These are phyloP conservation scores for Alexandromys fortis DNA, from an alignment of 2,113 vertebrate genomes.

Conservation along the genomic window DNA sequence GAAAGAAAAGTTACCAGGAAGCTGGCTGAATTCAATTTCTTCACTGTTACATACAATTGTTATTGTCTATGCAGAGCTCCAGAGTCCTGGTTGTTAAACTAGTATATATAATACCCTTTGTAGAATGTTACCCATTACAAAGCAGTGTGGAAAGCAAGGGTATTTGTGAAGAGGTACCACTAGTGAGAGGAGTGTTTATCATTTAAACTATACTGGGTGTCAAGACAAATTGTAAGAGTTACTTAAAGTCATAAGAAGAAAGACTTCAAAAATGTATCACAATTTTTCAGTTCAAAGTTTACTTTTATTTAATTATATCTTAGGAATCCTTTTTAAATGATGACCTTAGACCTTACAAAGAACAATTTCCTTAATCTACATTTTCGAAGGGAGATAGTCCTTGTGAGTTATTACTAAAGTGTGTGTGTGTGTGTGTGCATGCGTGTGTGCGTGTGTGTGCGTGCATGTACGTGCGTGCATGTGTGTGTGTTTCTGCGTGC, in stretches of 20 bases:
- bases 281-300: slow-evolving; percentile 46
- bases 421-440: not conserved
- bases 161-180: not conserved
- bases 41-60: not conserved
- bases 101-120: not conserved
- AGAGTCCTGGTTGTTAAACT: not conserved
- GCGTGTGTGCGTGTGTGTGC: not conserved
- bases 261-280: not conserved
- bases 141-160: not conserved
- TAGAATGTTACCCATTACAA: not conserved
- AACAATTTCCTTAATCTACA: slow-evolving; percentile 30
- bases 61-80: not conserved
- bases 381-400: slow-evolving; percentile 47
- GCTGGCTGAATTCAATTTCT: not conserved
- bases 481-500: too few species aligned
- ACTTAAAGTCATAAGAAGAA: slow-evolving; percentile 22
- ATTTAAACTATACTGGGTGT: not conserved
- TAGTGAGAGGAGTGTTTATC: not conserved
- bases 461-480: not conserved
- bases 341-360: slow-evolving; percentile 49
- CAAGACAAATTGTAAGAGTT: not conserved
- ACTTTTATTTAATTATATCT: not conserved
- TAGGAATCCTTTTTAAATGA: slow-evolving; percentile 45
- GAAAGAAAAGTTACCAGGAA: not conserved
- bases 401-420: slow-evolving; percentile 15